These are phyloP conservation scores for Nephrotoma appendiculata DNA, from an alignment of 2,888 invertebrate genomes.

Conservation along the genomic window DNA sequence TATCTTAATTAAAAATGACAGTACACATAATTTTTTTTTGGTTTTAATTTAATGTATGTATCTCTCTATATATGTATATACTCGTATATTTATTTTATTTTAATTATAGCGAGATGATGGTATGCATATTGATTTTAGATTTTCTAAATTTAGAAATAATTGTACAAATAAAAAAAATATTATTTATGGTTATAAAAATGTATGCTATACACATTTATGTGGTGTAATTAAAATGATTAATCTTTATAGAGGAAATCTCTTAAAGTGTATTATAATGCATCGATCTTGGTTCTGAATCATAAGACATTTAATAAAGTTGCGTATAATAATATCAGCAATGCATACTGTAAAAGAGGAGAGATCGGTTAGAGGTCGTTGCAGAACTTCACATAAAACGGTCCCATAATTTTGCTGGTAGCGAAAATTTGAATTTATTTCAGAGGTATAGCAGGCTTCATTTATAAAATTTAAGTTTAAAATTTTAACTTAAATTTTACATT, in stretches of 20 bases:
- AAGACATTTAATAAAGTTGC: no score
- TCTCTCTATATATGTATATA: not conserved
- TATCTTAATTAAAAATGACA: constrained; percentile 4
- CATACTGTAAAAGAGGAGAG: no score
- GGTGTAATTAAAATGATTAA: not conserved
- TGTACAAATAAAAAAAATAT: not conserved
- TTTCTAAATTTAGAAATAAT: not conserved
- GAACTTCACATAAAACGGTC: no score
- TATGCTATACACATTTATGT: not conserved
- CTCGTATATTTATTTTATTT: not conserved
- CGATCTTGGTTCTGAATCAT: no score
- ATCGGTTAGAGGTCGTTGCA: no score
- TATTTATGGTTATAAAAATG: not conserved
- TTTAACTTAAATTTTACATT: no score
- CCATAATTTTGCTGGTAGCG: no score
- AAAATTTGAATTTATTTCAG: no score
- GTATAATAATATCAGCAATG: no score
- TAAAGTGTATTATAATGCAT: not conserved
- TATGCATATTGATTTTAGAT: not conserved
- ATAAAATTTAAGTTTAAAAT: no score
- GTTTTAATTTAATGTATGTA: not conserved
- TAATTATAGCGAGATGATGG: not conserved
- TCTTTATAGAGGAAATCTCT: not conserved
- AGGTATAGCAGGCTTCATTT: no score
- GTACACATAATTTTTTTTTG: not conserved